Evolutionary conservation across 2,888 invertebrate genomes (phyloP), one percentile per base, ranked within the genome.

Genomic region (Hirtodrosophila histrioides): DNA sequence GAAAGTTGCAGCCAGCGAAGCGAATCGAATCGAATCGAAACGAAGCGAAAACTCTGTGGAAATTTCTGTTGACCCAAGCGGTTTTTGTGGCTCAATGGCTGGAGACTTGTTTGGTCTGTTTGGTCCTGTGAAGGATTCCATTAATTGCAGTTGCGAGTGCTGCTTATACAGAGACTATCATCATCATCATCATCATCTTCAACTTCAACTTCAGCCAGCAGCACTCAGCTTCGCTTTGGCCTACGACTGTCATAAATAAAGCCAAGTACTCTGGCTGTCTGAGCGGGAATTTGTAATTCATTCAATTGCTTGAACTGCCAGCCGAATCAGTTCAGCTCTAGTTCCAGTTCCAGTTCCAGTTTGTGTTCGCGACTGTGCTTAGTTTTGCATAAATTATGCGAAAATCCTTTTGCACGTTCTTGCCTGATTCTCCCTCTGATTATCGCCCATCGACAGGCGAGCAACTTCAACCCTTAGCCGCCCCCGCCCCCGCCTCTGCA

Each of bases 41-140:
- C 49, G 27, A 55, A 56, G 44, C 49, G 27, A 55, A 56, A 49
- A 33, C 43, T 60, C 33, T 17, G 17, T 17, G 1, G 17, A 45
- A 71, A 65, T 70, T 84, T 62, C 62, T 86, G 82, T 83, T 82
- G 86, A 86, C 78, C 86, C 54, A 75, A 83, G 82, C 86, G 78
- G 58, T 72, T 82, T 71, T 67, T 55, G 44, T 56, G 69, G 46
- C 57, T 81, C 57, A 66, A 69, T 55, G 56, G 9, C 50, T 70
- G 23, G 11, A 48, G 48, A 55, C 75, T 72, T 64, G 75, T 72
- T 78, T 67, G 61, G 33, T 48, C 17, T 39, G 51, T 23, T 55
- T 45, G 29, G 17, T 31, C 39, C n/a, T 48, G 9, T 31, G 29
- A 58, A 65, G 68, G 45, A 48, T 62, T 55, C 57, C 64, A 56